A percentile compares a stretch with the other conserved stretches of the same genome.
Conservation (phyloP, 2,888 invertebrate genomes). For the Neoaliturus tenellus region DNA sequence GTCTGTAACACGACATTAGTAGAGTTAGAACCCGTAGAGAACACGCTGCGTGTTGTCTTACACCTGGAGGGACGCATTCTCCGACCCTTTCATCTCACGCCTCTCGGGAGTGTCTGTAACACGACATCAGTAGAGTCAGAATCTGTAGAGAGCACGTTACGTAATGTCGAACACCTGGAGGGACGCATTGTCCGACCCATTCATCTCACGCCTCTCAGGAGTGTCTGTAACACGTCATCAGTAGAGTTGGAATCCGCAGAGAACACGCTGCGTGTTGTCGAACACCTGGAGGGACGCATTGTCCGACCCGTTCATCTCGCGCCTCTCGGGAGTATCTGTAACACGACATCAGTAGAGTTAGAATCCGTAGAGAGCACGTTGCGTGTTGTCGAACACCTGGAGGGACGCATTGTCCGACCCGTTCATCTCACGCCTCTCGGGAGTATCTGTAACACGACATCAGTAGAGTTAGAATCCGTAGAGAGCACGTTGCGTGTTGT, state of each 20-base stretch:
- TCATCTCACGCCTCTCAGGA: background rate
- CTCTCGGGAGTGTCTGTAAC: background rate
- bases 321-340: background rate
- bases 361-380: constrained; percentile 66
- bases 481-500: constrained; percentile 61
- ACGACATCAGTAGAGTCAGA: constrained; percentile 78
- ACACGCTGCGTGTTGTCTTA: constrained; percentile 54
- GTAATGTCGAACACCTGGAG: background rate
- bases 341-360: constrained; percentile 75
- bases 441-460: constrained; percentile 36
- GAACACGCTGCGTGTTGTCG: constrained; percentile 57
- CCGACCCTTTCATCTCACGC: constrained; percentile 33
- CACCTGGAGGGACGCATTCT: constrained; percentile 6
- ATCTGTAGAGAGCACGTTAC: constrained; percentile 63
- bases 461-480: constrained; percentile 76
- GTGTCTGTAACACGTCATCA: constrained; percentile 70
- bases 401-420: constrained; percentile 13
- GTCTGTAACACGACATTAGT: constrained; percentile 73
- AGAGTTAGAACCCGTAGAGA: constrained; percentile 72
- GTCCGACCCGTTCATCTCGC: constrained; percentile 28
- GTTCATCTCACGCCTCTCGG: constrained; percentile 6
- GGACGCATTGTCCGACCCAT: constrained; percentile 7
- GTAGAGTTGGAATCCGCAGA: constrained; percentile 73
- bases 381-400: constrained; percentile 1
- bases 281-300: background rate